Evolutionary conservation across 2,113 vertebrate genomes (phyloP).

Genomic region (Nothocercus nigrocapillus): DNA sequence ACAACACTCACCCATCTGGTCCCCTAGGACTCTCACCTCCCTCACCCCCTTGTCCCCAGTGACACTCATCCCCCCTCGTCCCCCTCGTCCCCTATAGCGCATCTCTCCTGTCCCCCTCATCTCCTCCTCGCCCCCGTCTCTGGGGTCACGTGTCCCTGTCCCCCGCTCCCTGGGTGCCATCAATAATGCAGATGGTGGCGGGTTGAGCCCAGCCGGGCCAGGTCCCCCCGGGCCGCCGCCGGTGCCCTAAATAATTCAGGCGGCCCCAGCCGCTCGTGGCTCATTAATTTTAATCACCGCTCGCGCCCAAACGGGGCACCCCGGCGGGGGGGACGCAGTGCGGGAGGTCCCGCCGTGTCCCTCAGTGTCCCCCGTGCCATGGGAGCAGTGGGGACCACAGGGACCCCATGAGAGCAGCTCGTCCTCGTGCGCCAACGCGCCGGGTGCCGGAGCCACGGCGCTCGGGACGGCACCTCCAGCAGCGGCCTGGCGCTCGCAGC

Average conservation of each 20-base stretch:
- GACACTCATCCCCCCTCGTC: background rate
- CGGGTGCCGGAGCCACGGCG: no score
- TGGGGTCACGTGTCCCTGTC: no score
- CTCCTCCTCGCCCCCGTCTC: background rate
- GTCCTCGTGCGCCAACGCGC: no score
- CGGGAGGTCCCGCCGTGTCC: background rate
- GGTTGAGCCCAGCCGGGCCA: background rate
- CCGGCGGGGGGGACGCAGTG: background rate
- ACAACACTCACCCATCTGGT: background rate
- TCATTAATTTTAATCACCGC: constrained; percentile 57
- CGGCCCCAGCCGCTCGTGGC: background rate
- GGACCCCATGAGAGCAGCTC: background rate
- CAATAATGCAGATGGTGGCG: background rate
- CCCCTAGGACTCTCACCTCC: background rate
- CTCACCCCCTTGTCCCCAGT: background rate
- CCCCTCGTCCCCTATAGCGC: background rate
- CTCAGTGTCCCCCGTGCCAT: background rate
- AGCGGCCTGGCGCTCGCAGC: no score
- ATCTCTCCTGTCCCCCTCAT: background rate
- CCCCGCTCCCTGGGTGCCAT: background rate
- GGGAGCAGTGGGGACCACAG: background rate
- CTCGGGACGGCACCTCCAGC: no score
- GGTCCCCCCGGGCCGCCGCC: background rate
- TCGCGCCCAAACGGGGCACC: constrained; percentile 2
- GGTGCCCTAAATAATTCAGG: background rate